Base-by-base conservation (phyloP, 2,797 vertebrate genomes). In the Botia almorhae region DNA sequence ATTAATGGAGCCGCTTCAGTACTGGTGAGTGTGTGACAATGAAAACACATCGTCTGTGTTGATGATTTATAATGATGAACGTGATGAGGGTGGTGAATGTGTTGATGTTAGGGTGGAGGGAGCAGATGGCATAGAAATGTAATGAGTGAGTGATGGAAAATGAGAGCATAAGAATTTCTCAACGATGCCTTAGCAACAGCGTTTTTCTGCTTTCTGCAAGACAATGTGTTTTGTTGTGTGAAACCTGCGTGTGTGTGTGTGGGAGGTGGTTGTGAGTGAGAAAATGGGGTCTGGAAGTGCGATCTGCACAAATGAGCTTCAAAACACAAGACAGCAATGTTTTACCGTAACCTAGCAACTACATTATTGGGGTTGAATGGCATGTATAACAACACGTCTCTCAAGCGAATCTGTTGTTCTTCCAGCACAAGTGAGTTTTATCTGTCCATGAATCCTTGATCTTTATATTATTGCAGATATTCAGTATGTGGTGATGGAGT, bases 61-160 rank as follows among this genome's bases (percentile, higher is more conserved):
- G n/a, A n/a, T n/a, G n/a, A n/a, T n/a, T n/a, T n/a, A n/a, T n/a
- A n/a, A n/a, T n/a, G n/a, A n/a, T n/a, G n/a, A n/a, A n/a, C n/a
- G n/a, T n/a, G n/a, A n/a, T n/a, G n/a, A n/a, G n/a, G n/a, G 81
- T 81, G 83, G 69, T 68, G 76, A 84, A 63, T 83, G 84, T 80
- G 71, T 85, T 76, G 74, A 76, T 36, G 76, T 64, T 29, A 70
- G 83, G 84, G 81, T 70, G 51, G 84, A 4, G 29, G 29, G 83
- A 91, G 86, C 89, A 90, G 87, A 91, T 88, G 87, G 86, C 69
- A 76, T 82, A 84, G 85, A 76, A 81, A 89, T 90, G 76, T 81
- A 65, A 84, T 81, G 85, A 87, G 26, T 17, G 14, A 60, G 82
- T 63, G 87, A 89, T 81, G 83, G n/a, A 83, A 69, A 69, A 51